Evolutionary conservation across 2,797 vertebrate species (phyloP).

Genomic region (Botia kubotai): DNA sequence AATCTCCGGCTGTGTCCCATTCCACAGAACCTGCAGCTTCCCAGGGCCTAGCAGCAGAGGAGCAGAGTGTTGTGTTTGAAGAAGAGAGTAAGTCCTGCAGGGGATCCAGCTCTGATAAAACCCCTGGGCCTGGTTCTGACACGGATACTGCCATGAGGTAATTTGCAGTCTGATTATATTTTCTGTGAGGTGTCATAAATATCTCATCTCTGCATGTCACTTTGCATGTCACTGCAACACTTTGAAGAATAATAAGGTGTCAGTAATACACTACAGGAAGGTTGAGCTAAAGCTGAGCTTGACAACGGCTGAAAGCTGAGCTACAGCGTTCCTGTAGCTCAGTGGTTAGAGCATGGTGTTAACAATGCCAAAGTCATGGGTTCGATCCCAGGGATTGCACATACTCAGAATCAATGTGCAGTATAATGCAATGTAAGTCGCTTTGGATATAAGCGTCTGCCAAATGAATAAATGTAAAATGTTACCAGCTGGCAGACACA

Average conservation of each 20-base stretch:
- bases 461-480: too few relatives aligned
- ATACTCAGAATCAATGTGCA: too few relatives aligned
- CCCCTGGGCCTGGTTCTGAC: conserved; percentile 29
- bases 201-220: conserved; percentile 17
- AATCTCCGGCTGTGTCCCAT: conserved; percentile 45
- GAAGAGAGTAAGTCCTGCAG: conserved; percentile 52
- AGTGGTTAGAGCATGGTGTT: too few relatives aligned
- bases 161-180: conserved; percentile 40
- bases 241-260: background rate
- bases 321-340: too few relatives aligned
- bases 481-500: conserved; percentile 20
- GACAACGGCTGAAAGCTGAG: too few relatives aligned
- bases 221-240: background rate
- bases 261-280: background rate
- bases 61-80: conserved; percentile 51
- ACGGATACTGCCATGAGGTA: conserved; percentile 45
- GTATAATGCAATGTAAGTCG: too few relatives aligned
- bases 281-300: too few relatives aligned
- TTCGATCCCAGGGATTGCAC: too few relatives aligned
- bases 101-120: conserved; percentile 54
- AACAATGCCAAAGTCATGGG: too few relatives aligned
- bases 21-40: conserved; percentile 61
- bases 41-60: conserved; percentile 49
- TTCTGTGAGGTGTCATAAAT: background rate
- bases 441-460: too few relatives aligned